Percentiles rank a stretch among this genome's conserved stretches.
Conservation (phyloP, 2,888 invertebrate species). For the Beris chalybata region DNA sequence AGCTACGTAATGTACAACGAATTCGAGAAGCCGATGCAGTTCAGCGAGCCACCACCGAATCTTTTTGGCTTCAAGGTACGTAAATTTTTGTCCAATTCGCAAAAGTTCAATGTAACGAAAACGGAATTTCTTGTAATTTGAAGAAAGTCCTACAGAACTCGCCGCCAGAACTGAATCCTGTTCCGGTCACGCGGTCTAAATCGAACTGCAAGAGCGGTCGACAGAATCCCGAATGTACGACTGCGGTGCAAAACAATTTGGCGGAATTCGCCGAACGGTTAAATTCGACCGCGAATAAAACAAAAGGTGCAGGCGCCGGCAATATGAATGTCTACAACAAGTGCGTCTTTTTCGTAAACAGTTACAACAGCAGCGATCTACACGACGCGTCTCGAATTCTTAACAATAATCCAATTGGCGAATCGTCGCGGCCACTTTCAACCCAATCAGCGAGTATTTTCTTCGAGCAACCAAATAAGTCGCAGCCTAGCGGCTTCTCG, state of each 20-base stretch:
- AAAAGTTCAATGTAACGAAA: neutral
- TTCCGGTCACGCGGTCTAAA: neutral
- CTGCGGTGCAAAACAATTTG: conserved; percentile 3
- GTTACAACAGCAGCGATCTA: conserved; percentile 12
- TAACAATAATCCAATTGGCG: neutral
- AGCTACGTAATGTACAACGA: conserved; percentile 17
- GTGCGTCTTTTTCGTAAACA: conserved; percentile 35
- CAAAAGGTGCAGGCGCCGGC: conserved; percentile 5
- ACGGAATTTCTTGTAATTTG: neutral
- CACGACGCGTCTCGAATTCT: conserved; percentile 12
- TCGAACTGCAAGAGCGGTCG: neutral
- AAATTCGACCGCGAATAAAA: conserved; percentile 5
- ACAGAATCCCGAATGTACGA: neutral
- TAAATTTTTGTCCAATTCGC: neutral
- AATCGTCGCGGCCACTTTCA: neutral
- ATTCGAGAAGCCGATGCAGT: conserved; percentile 6
- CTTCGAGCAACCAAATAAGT: neutral
- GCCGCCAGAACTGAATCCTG: neutral
- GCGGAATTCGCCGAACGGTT: conserved; percentile 12
- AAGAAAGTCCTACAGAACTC: neutral
- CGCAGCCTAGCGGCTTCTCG: neutral
- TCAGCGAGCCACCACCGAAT: neutral
- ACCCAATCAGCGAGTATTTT: neutral
- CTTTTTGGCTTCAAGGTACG: conserved; percentile 13
- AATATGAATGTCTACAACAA: conserved; percentile 35